Conservation (phyloP, 2,113 vertebrate species). For the Murina feae region DNA sequence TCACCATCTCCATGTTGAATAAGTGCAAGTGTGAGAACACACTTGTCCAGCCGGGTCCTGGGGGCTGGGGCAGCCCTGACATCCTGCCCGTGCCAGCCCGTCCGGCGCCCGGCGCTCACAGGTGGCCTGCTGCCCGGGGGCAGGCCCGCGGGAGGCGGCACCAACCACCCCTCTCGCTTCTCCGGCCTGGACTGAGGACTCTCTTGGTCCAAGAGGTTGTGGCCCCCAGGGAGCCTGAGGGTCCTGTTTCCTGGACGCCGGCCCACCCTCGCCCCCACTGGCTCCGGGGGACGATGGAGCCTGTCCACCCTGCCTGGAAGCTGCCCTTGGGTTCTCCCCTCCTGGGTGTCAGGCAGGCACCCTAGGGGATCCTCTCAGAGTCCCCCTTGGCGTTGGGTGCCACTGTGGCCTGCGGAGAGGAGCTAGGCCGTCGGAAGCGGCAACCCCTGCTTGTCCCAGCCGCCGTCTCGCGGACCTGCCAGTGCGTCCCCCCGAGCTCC, state of each 20-base stretch:
- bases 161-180: neutral
- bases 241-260: no score
- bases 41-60: fast-evolving
- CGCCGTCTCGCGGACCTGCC: fast-evolving
- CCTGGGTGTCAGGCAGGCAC: no score
- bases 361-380: no score
- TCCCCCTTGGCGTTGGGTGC: fast-evolving
- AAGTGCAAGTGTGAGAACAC: fast-evolving
- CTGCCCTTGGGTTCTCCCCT: neutral
- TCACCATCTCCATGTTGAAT: fast-evolving
- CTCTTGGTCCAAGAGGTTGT: neutral
- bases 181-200: neutral
- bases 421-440: fast-evolving
- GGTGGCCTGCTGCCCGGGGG: neutral
- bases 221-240: fast-evolving
- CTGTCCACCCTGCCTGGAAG: fast-evolving
- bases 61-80: neutral
- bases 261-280: fast-evolving
- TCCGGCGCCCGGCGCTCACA: fast-evolving
- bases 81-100: fast-evolving
- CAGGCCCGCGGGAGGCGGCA: fast-evolving
- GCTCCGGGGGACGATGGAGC: neutral
- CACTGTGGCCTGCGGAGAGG: fast-evolving
- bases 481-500: fast-evolving
- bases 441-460: fast-evolving